Conservation (phyloP, 1,140 invertebrate species). For the Drosophila yakuba region DNA sequence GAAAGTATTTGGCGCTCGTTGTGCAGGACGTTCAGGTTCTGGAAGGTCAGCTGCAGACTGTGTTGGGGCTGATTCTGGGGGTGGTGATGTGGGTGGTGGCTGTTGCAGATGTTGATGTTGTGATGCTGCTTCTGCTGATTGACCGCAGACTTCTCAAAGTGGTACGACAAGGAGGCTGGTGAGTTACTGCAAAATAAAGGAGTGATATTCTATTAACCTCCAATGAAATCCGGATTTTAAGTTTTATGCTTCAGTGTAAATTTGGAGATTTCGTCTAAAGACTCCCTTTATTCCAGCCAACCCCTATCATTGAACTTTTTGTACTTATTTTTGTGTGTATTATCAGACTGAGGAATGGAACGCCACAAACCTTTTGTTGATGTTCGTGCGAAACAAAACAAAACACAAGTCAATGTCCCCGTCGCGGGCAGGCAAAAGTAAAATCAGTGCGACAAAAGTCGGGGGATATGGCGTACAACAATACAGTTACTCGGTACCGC, state of each 20-base stretch:
- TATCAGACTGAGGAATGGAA: constrained; percentile 60
- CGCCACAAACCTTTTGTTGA: constrained; percentile 67
- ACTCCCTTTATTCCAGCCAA: neutral
- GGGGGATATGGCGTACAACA: constrained; percentile 6
- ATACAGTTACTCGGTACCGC: constrained; percentile 24
- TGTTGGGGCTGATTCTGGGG: constrained; percentile 51
- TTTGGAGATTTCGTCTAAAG: no score
- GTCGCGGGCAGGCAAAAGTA: constrained; percentile 37
- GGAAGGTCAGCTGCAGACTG: constrained; percentile 90
- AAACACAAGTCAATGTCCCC: constrained; percentile 61
- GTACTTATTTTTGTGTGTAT: neutral
- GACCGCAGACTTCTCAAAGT: constrained; percentile 60
- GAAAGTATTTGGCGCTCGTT: constrained; percentile 88
- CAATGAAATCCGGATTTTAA: no score
- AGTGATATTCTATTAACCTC: neutral
- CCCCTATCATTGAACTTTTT: neutral
- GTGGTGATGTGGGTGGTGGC: constrained; percentile 33
- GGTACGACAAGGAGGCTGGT: constrained; percentile 79
- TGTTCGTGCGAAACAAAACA: constrained; percentile 25
- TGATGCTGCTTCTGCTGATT: constrained; percentile 33
- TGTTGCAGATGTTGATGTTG: constrained; percentile 77
- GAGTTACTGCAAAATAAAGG: constrained; percentile 25
- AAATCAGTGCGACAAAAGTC: constrained; percentile 53
- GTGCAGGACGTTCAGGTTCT: constrained; percentile 86
- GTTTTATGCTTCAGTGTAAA: no score